A percentile compares a stretch with the other conserved stretches of the same genome.
Evolutionary conservation across 2,888 invertebrate species (phyloP).

Genomic region (Norana najaformis): DNA sequence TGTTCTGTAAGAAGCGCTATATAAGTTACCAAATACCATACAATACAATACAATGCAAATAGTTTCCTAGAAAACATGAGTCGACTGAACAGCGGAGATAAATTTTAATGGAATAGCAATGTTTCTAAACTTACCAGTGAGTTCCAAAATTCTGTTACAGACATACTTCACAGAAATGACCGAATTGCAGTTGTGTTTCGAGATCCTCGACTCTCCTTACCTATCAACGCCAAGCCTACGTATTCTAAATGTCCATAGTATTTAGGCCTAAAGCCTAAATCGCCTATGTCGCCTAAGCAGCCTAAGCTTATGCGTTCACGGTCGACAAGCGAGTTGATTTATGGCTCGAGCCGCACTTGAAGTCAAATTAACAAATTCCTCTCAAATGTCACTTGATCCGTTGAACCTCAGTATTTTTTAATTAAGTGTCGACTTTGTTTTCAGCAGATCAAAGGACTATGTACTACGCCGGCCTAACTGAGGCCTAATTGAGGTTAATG

Average conservation of each 20-base stretch:
- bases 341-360: background rate
- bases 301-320: background rate
- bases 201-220: background rate
- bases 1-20: no score
- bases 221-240: background rate
- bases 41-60: no score
- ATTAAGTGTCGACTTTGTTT: background rate
- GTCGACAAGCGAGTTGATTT: no score
- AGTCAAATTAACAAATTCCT: background rate
- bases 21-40: no score
- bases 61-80: no score
- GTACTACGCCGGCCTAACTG: background rate
- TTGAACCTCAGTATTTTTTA: background rate
- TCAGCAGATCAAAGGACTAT: background rate
- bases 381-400: background rate
- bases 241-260: no score
- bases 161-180: no score
- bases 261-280: background rate
- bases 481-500: background rate
- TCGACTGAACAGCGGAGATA: no score
- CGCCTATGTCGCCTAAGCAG: background rate
- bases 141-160: background rate
- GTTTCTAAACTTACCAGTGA: background rate
- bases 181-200: no score
- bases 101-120: no score